phyloP scores from a whole-genome alignment of 2,113 vertebrate species.

The Phrynosoma platyrhinos region DNA sequence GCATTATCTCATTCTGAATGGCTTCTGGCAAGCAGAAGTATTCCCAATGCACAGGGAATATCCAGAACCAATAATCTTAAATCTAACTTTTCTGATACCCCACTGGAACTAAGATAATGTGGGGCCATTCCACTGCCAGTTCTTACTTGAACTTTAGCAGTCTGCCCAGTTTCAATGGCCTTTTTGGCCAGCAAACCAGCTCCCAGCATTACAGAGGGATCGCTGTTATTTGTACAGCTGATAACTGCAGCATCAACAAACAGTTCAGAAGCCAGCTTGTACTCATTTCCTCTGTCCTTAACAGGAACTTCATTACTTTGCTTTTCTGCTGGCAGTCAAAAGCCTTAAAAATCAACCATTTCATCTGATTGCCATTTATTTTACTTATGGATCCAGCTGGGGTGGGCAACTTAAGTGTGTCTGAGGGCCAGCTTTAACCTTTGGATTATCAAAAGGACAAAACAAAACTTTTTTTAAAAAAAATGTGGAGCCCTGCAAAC shows the following conservation, averaged over 20 bases:
- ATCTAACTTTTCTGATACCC: constrained; percentile 90
- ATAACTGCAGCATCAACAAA: constrained; percentile 93
- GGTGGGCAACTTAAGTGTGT: background rate
- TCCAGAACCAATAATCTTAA: constrained; percentile 93
- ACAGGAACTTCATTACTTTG: constrained; percentile 84
- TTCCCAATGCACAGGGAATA: constrained; percentile 94
- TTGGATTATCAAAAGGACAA: too few relatives aligned
- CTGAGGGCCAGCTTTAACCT: too few relatives aligned
- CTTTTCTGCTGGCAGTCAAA: constrained; percentile 89
- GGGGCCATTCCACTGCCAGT: constrained; percentile 96
- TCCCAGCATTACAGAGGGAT: constrained; percentile 95
- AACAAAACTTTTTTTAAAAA: too few relatives aligned
- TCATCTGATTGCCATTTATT: background rate
- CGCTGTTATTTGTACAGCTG: constrained; percentile 98
- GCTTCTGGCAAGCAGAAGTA: constrained; percentile 88
- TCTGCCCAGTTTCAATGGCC: constrained; percentile 89
- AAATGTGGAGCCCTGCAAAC: too few relatives aligned
- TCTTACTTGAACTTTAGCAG: constrained; percentile 91
- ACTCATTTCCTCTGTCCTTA: constrained; percentile 86
- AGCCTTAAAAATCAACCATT: constrained; percentile 87
- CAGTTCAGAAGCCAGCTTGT: constrained; percentile 88
- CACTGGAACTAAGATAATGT: constrained; percentile 94
- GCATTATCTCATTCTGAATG: constrained; percentile 90
- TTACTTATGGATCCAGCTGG: background rate
- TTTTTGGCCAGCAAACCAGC: constrained; percentile 92